phyloP scores from a whole-genome alignment of 1,140 invertebrate species.

The Macrotrachela quadricornifera region DNA sequence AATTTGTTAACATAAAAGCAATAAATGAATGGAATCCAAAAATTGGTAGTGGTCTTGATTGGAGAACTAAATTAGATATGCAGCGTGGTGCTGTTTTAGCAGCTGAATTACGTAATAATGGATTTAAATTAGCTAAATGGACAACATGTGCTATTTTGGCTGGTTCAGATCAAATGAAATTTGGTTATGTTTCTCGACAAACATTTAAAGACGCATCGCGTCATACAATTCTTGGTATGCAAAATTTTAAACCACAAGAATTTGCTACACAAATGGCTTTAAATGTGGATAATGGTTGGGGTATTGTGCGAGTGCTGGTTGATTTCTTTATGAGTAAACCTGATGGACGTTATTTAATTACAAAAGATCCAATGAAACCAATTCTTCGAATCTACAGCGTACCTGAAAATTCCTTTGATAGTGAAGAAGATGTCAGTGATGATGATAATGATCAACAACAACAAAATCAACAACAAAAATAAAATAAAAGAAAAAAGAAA shows the following conservation, averaged over 20 bases:
- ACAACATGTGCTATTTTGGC: slow-evolving; percentile 73
- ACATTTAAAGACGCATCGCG: slow-evolving; percentile 77
- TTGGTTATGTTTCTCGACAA: slow-evolving; percentile 85
- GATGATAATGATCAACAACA: slow-evolving; percentile 40
- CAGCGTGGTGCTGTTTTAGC: slow-evolving; percentile 94
- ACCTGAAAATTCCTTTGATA: slow-evolving; percentile 90
- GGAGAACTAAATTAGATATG: slow-evolving; percentile 85
- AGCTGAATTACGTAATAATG: slow-evolving; percentile 92
- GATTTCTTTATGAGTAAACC: slow-evolving; percentile 93
- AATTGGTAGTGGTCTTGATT: slow-evolving; percentile 71
- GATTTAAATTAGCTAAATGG: slow-evolving; percentile 96
- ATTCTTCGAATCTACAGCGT: slow-evolving; percentile 87
- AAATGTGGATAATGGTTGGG: slow-evolving; percentile 99
- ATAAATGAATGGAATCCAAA: slow-evolving; percentile 97
- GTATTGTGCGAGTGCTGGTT: slow-evolving; percentile 87
- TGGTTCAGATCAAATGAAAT: slow-evolving; percentile 93
- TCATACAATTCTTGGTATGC: slow-evolving; percentile 88
- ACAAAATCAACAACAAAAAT: no score
- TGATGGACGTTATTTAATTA: slow-evolving; percentile 83
- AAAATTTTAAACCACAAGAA: slow-evolving; percentile 92
- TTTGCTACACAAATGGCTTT: slow-evolving; percentile 95
- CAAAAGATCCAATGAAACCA: slow-evolving; percentile 97
- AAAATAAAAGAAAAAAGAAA: no score
- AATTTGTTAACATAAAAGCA: slow-evolving; percentile 87
- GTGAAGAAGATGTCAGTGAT: slow-evolving; percentile 53